Conservation (phyloP, 2,888 invertebrate species). For the Lasius fuliginosus region DNA sequence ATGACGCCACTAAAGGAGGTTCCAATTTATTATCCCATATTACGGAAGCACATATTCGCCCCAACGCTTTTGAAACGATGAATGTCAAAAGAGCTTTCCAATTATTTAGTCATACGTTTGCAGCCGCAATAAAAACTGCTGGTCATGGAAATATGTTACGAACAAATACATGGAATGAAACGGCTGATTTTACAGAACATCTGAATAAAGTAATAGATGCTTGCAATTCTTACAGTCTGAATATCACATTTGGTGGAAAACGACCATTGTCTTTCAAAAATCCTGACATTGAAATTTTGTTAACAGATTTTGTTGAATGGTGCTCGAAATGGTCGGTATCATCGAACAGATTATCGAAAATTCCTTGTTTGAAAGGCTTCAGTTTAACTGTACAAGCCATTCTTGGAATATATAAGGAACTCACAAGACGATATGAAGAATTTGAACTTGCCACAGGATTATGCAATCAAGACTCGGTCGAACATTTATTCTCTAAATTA, state of each 20-base stretch:
- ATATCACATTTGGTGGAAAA: not conserved
- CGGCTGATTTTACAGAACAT: not conserved
- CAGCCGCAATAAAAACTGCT: not conserved
- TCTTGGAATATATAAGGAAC: not conserved
- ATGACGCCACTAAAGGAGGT: too few species aligned
- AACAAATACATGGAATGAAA: constrained; percentile 7
- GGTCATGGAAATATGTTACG: not conserved
- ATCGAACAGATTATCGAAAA: not conserved
- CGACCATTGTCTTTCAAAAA: not conserved
- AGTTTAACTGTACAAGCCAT: not conserved
- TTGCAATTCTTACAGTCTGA: not conserved
- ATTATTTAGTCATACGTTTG: not conserved
- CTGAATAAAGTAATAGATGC: constrained; percentile 7
- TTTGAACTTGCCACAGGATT: not conserved
- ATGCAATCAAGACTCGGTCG: not conserved
- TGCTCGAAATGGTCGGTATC: constrained; percentile 4
- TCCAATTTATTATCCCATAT: too few species aligned
- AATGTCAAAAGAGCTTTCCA: not conserved
- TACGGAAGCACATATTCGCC: too few species aligned
- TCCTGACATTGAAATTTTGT: not conserved
- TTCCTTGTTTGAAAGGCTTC: not conserved
- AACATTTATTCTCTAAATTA: constrained; percentile 19
- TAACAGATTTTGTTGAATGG: not conserved
- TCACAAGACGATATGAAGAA: not conserved
- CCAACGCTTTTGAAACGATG: too few species aligned